phyloP scores from a whole-genome alignment of 2,797 vertebrate species.

The Parambassis ranga region DNA sequence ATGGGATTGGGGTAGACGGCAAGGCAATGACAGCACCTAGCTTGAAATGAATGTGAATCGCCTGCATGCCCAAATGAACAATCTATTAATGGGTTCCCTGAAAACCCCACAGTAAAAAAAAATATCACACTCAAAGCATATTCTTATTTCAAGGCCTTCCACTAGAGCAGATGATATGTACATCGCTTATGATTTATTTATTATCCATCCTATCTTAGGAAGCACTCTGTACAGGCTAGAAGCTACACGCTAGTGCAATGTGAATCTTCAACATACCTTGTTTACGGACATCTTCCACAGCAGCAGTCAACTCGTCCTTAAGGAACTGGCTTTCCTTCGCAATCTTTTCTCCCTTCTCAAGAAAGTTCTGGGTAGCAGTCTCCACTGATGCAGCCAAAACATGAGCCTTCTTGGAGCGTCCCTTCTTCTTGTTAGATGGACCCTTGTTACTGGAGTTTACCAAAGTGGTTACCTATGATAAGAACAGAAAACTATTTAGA shows the following conservation, averaged over 20 bases:
- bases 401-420: slow-evolving; percentile 98
- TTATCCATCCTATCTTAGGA: slow-evolving; percentile 41
- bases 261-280: slow-evolving; percentile 85
- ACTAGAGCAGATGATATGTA: slow-evolving; percentile 50
- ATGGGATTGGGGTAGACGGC: slow-evolving; percentile 4
- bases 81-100: slow-evolving; percentile 25
- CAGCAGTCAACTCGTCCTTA: slow-evolving; percentile 94
- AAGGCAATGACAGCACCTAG: not conserved
- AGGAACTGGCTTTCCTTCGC: slow-evolving; percentile 98
- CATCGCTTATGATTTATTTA: slow-evolving; percentile 61
- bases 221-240: slow-evolving; percentile 24
- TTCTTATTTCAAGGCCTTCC: slow-evolving; percentile 43
- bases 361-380: slow-evolving; percentile 95
- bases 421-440: slow-evolving; percentile 98
- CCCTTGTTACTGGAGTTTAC: slow-evolving; percentile 99
- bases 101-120: slow-evolving; percentile 12
- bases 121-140: slow-evolving; percentile 32
- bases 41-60: slow-evolving; percentile 11
- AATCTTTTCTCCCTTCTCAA: slow-evolving; percentile 98
- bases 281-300: slow-evolving; percentile 98
- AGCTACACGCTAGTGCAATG: slow-evolving; percentile 32
- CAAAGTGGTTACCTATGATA: slow-evolving; percentile 91
- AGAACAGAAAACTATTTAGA: slow-evolving; percentile 3
- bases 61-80: slow-evolving; percentile 29
- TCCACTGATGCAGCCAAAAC: slow-evolving; percentile 97